Conservation (phyloP, 2,113 vertebrate genomes). For the Megaceryle maxima region DNA sequence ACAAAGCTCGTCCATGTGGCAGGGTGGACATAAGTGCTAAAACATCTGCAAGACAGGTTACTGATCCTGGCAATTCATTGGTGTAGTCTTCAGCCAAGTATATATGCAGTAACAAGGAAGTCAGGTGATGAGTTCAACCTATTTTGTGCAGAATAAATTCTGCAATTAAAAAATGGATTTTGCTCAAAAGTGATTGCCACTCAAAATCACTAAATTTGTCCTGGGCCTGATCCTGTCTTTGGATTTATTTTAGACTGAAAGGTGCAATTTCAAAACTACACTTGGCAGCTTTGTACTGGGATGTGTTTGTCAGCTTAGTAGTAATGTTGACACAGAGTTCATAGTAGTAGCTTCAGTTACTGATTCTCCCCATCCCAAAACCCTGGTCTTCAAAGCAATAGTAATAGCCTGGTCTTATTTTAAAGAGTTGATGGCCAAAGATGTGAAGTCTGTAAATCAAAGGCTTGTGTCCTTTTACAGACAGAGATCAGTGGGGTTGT, state of each 20-base stretch:
- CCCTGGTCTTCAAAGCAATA: background rate
- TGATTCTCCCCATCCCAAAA: background rate
- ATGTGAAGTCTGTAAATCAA: background rate
- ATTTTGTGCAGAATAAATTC: background rate
- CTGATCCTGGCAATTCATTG: background rate
- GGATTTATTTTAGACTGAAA: background rate
- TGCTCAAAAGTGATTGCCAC: background rate
- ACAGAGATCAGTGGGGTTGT: background rate
- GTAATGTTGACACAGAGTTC: background rate
- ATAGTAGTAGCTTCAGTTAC: background rate
- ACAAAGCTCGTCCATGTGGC: background rate
- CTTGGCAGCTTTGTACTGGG: background rate
- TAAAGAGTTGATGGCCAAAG: background rate
- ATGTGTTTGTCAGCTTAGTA: background rate
- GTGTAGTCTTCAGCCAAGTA: background rate
- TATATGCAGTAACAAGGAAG: background rate
- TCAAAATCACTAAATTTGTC: background rate
- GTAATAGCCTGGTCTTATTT: background rate
- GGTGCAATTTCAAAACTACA: background rate
- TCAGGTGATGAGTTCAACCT: accelerated
- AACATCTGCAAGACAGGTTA: background rate
- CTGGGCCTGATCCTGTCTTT: background rate
- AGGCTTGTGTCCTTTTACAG: background rate
- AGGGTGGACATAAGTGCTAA: background rate
- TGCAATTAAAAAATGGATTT: background rate